A percentile compares a stretch with the other conserved stretches of the same genome.
Evolutionary conservation across 2,888 invertebrate species (phyloP).

Genomic region (Vanessa cardui): DNA sequence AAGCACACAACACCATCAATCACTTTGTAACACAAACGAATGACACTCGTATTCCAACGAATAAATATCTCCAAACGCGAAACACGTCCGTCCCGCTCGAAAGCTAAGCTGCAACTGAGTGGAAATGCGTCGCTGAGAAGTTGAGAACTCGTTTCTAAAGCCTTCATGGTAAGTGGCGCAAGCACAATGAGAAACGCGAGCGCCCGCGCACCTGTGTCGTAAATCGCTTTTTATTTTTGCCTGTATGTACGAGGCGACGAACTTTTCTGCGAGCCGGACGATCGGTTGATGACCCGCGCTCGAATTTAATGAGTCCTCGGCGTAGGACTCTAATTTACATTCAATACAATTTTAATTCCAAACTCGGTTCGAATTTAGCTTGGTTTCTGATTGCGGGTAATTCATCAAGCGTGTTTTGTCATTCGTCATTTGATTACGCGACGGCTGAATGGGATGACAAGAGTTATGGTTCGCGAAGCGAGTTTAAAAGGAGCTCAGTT

Average conservation of each 20-base stretch:
- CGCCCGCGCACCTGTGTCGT: slow-evolving; percentile 74
- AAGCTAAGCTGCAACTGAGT: slow-evolving; percentile 30
- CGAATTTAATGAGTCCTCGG: slow-evolving; percentile 46
- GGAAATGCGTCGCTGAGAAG: slow-evolving; percentile 31
- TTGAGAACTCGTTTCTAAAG: slow-evolving; percentile 37
- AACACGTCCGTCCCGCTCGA: slow-evolving; percentile 22
- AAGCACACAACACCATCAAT: slow-evolving; percentile 24
- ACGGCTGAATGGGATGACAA: slow-evolving; percentile 32
- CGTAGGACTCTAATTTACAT: slow-evolving; percentile 41
- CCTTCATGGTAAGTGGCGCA: slow-evolving; percentile 31
- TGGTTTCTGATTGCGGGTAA: slow-evolving; percentile 23
- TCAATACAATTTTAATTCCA: slow-evolving; percentile 35
- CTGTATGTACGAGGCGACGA: slow-evolving; percentile 58
- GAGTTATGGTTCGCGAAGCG: slow-evolving; percentile 8
- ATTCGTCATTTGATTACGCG: slow-evolving; percentile 19
- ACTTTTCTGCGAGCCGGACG: slow-evolving; percentile 63
- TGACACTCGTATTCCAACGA: slow-evolving; percentile 16
- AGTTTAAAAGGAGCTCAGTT: neutral
- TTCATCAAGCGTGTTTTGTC: slow-evolving; percentile 37
- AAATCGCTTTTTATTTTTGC: slow-evolving; percentile 55
- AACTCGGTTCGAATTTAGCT: slow-evolving; percentile 18
- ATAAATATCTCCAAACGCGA: neutral
- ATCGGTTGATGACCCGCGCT: slow-evolving; percentile 68
- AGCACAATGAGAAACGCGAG: slow-evolving; percentile 53
- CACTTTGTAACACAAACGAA: slow-evolving; percentile 29